Evolutionary conservation across 1,140 invertebrate genomes (phyloP).

Genomic region (Drosophila nannoptera): DNA sequence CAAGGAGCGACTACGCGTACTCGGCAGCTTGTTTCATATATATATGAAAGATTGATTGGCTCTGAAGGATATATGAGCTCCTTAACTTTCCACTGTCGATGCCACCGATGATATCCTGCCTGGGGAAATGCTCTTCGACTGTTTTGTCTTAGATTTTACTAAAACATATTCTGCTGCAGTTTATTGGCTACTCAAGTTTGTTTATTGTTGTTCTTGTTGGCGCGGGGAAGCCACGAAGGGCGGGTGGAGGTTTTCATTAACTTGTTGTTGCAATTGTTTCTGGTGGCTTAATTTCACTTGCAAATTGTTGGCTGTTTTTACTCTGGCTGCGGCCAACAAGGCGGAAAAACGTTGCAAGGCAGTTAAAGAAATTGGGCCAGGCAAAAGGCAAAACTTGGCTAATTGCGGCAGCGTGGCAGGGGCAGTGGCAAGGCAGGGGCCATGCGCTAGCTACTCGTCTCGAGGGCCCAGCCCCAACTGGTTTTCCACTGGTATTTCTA

Average conservation of each 20-base stretch:
- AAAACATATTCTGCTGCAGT: no score
- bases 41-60: no score
- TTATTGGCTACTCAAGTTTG: conserved; percentile 4
- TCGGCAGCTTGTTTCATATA: neutral
- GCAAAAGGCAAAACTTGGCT: conserved; percentile 53
- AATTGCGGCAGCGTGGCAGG: conserved; percentile 45
- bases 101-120: no score
- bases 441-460: conserved; percentile 1
- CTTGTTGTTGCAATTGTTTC: conserved; percentile 59
- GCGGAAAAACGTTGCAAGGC: conserved; percentile 59
- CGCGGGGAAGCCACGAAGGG: conserved; percentile 17
- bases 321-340: conserved; percentile 57
- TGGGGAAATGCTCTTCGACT: no score
- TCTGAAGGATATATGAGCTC: no score
- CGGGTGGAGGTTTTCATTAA: conserved; percentile 55
- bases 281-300: conserved; percentile 23
- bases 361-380: conserved; percentile 29
- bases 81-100: no score
- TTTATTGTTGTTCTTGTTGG: no score
- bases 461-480: conserved; percentile 12
- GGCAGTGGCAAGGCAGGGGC: neutral
- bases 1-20: conserved; percentile 12
- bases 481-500: conserved; percentile 7
- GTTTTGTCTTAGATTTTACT: neutral
- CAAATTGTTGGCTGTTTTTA: conserved; percentile 26